Evolutionary conservation across 2,888 invertebrate genomes (phyloP), one percentile per base, ranked within the genome.

Genomic region (Pristionchus mayeri): DNA sequence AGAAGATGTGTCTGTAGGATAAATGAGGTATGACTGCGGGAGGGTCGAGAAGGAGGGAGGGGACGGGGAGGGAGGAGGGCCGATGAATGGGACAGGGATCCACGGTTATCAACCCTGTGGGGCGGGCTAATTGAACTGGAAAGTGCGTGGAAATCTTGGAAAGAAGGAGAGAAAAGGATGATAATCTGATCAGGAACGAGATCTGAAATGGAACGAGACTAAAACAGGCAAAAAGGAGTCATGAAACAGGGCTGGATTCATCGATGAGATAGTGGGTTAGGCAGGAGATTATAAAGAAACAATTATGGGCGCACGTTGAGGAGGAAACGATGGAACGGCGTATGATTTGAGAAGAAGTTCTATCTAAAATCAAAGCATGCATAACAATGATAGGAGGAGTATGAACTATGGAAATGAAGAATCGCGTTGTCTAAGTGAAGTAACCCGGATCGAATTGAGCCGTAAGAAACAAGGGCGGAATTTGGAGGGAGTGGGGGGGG

Each of bases 181-280:
- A 71, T 71, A 71, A 71, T 37, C 71, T 71, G 71, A 71, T 71
- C 40, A 71, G 40, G 71, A 71, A 71, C 71, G 71, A 24, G 71
- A 40, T 71, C 24, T n/a, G 9, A 71, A 71, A 37, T 71, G 40
- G 71, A 71, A 71, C 71, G 40, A 71, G 71, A 71, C 40, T 1
- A 44, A 34, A 21, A 71, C 0, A 37, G 40, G 40, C 40, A 44
- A 71, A 71, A 71, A 27, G 6, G 2, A 13, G 71, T 21, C 21
- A 4, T 40, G 71, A 44, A 71, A 71, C 71, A 71, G 37, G n/a
- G 4, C 6, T 40, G 40, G 40, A 71, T 6, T n/a, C n/a, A n/a
- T n/a, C n/a, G n/a, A n/a, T n/a, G n/a, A n/a, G n/a, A n/a, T n/a
- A n/a, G n/a, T 44, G 71, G 24, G 9, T 40, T 40, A 21, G 40